These are phyloP conservation scores for Diorhabda carinulata DNA, from an alignment of 1,140 invertebrate genomes.

Conservation along the genomic window DNA sequence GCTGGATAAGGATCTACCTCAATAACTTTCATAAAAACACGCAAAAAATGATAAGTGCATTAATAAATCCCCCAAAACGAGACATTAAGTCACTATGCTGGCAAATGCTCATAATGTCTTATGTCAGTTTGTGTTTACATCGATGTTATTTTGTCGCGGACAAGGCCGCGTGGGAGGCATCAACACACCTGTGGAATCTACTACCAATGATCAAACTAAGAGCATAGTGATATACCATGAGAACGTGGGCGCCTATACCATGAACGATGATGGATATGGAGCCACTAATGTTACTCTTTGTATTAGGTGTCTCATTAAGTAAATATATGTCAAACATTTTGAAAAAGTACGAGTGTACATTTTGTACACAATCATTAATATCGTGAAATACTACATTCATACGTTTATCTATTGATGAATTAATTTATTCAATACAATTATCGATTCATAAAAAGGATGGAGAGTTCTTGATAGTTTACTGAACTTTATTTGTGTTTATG, in stretches of 20 bases:
- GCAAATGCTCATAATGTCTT: constrained; percentile 30
- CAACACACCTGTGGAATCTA: constrained; percentile 30
- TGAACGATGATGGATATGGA: constrained; percentile 16
- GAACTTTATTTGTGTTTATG: too few species aligned
- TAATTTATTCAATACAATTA: too few species aligned
- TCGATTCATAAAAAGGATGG: too few species aligned
- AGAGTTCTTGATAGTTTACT: too few species aligned
- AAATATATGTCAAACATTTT: constrained; percentile 3
- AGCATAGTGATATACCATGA: constrained; percentile 10
- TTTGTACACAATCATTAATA: not conserved
- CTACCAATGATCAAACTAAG: constrained; percentile 17
- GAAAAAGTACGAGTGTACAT: not conserved
- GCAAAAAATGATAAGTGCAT: constrained; percentile 23
- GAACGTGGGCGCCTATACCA: constrained; percentile 11
- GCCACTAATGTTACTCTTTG: constrained; percentile 8
- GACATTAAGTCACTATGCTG: constrained; percentile 24
- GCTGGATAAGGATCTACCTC: constrained; percentile 15
- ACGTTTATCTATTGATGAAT: too few species aligned
- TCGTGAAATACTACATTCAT: not conserved
- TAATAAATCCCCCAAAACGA: constrained; percentile 23
- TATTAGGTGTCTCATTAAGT: not conserved
- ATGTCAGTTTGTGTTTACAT: constrained; percentile 31
- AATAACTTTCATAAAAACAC: constrained; percentile 19
- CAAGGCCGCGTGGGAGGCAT: constrained; percentile 25
- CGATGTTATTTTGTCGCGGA: constrained; percentile 27